Evolutionary conservation across 2,113 vertebrate genomes (phyloP), one percentile per base, ranked within the genome.

Genomic region (Oostethus manadensis): DNA sequence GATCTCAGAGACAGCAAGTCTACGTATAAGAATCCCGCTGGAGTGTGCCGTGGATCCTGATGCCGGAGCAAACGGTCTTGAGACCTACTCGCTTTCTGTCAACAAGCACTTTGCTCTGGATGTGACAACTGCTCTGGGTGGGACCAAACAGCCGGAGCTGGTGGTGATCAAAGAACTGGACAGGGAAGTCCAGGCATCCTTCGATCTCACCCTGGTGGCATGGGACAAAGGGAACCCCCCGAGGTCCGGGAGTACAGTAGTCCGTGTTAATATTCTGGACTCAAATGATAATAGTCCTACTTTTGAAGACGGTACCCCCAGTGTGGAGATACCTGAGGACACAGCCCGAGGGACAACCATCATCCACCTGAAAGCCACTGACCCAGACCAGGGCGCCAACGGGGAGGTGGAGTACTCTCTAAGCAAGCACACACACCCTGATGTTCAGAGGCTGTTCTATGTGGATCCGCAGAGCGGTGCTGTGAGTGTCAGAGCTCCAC

Each of bases 241-340:
- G 0, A 90, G 84, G 71, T 93, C 94, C 38, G 94, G 94, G 11
- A 94, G 89, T 0, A 89, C 91, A 23, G 75, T 91, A 62, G 81
- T 99, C 20, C 89, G 79, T 59, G 88, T 99, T 54, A 92, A 84
- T 0, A 89, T 98, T 33, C 82, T 94, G 0, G 95, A 99, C 76
- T 96, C 95, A 33, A 98, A 98, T 0, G 96, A 98, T 62, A 98
- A 98, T 62, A 97, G 92, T 58, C 95, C 94, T 0, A n/a, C 85
- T 3, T 97, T 97, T 78, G 90, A 92, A 43, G 88, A 94, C 59
- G 91, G 82, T 67, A 89, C 84, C 0, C 71, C 92, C 55, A 86
- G 61, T 0, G 83, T 95, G 6, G 91, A 93, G 64, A 88, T 98
- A 7, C 16, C 45, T 22, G 96, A 99, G 82, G 91, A 96, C 2